phyloP scores from a whole-genome alignment of 2,113 vertebrate species.

The Gasterosteus nipponicus region DNA sequence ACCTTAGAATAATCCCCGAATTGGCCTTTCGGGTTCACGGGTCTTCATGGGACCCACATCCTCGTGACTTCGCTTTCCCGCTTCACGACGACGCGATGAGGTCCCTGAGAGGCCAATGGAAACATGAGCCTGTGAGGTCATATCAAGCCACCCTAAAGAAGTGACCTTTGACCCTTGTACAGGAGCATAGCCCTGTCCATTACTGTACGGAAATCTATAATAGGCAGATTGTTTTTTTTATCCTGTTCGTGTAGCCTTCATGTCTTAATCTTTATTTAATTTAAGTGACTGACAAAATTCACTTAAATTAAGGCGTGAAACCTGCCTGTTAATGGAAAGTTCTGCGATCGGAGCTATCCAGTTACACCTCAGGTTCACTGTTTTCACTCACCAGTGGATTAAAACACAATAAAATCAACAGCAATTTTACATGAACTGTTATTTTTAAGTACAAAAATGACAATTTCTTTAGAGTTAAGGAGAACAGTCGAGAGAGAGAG shows the following conservation, averaged over 20 bases:
- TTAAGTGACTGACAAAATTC: background rate
- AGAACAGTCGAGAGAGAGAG: background rate
- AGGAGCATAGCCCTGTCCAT: background rate
- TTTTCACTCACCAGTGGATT: too few relatives aligned
- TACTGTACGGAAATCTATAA: background rate
- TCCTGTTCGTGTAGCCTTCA: background rate
- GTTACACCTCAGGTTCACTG: too few relatives aligned
- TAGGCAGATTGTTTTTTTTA: background rate
- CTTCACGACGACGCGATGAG: constrained; percentile 23
- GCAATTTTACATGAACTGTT: too few relatives aligned
- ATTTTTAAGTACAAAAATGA: too few relatives aligned
- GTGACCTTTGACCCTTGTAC: constrained; percentile 12
- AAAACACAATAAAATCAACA: too few relatives aligned
- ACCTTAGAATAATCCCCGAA: constrained; percentile 30
- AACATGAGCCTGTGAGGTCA: constrained; percentile 4
- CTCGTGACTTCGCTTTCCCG: constrained; percentile 26
- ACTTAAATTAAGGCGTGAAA: background rate
- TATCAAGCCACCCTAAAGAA: background rate
- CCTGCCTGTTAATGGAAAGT: background rate
- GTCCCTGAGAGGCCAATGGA: constrained; percentile 32
- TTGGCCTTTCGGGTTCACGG: constrained; percentile 31
- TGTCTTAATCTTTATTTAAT: background rate
- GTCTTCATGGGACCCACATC: constrained; percentile 26
- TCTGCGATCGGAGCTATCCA: too few relatives aligned
- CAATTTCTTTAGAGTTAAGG: background rate